Base-by-base conservation (phyloP, 2,113 vertebrate species). In the Amblyornis subalaris region DNA sequence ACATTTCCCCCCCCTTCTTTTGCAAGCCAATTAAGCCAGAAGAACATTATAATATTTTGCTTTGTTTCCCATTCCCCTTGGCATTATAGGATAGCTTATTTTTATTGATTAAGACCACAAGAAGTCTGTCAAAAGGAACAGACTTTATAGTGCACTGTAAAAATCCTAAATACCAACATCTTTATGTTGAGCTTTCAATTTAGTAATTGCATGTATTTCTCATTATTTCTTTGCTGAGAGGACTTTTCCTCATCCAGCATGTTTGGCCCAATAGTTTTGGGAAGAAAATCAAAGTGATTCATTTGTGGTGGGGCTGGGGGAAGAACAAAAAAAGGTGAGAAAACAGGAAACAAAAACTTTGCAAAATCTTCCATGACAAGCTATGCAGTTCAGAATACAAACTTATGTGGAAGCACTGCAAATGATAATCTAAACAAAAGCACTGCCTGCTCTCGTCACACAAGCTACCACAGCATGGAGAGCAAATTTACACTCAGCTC, bases 1-100 rank as follows among this genome's bases (percentile, higher is more conserved):
- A 88, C 44, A 73, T 65, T 90, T 82, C 50, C 7, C 0, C n/a
- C 64, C 21, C 67, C 9, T 85, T 67, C 35, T 51, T 90, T 96
- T 95, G 76, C 79, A 89, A 89, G 81, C 35, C 76, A 94, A 75
- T 94, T 94, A 91, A 77, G 57, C 2, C 7, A 93, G 85, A 87
- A 81, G 40, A 95, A 75, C 25, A 75, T 76, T 60, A 62, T 78
- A 87, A 65, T 36, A 54, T 92, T 70, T 93, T 69, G 26, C 40
- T 93, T 77, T 88, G 28, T 66, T 95, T 88, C 18, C 57, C 21
- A 20, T 57, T 73, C 60, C 57, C 16, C 42, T 78, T 67, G 25
- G 16, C 60, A 17, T 38, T 90, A 55, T 2, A 85, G 36, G 23
- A 57, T 24, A 82, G 36, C 29, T 79, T 65, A n/a, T 84, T 64